phyloP scores from a whole-genome alignment of 1,140 invertebrate genomes.

The Drosophila quadrilineata region DNA sequence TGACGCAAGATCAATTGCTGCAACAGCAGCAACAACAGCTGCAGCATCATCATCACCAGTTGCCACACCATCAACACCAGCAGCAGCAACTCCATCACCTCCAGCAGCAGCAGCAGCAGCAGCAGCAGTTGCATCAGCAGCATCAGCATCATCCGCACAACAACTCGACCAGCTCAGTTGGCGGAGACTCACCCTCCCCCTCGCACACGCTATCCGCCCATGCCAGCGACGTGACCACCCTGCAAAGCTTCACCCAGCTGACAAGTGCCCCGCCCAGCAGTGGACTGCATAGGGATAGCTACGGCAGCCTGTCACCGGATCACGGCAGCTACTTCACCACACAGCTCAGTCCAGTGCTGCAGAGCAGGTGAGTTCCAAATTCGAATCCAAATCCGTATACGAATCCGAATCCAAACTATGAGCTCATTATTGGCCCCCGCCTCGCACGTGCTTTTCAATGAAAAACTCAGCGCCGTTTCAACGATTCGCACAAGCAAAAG shows the following conservation, averaged over 20 bases:
- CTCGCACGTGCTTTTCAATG: conserved; percentile 64
- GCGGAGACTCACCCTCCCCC: conserved; percentile 71
- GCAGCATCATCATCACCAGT: conserved; percentile 47
- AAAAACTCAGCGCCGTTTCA: conserved; percentile 42
- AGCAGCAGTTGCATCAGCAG: conserved; percentile 32
- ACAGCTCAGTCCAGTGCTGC: conserved; percentile 62
- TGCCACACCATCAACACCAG: conserved; percentile 36
- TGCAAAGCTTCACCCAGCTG: conserved; percentile 77
- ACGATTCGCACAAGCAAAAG: conserved; percentile 63
- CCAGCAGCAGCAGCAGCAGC: conserved; percentile 39
- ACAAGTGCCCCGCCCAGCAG: conserved; percentile 51
- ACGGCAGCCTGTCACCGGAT: conserved; percentile 63
- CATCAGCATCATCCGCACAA: conserved; percentile 56
- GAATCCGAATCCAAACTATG: conserved; percentile 5
- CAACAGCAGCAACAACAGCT: conserved; percentile 49
- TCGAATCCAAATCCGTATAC: neutral
- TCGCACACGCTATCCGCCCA: conserved; percentile 56
- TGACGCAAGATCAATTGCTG: conserved; percentile 46
- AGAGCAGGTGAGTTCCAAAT: conserved; percentile 66
- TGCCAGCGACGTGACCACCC: conserved; percentile 28
- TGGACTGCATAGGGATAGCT: conserved; percentile 53
- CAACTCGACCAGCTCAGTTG: conserved; percentile 69
- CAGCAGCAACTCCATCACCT: conserved; percentile 42
- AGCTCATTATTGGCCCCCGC: conserved; percentile 57
- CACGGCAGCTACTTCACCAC: conserved; percentile 55